Percentiles rank a stretch among this genome's conserved stretches.
Evolutionary conservation across 2,113 vertebrate species (phyloP).

Genomic region (Oxyura jamaicensis): DNA sequence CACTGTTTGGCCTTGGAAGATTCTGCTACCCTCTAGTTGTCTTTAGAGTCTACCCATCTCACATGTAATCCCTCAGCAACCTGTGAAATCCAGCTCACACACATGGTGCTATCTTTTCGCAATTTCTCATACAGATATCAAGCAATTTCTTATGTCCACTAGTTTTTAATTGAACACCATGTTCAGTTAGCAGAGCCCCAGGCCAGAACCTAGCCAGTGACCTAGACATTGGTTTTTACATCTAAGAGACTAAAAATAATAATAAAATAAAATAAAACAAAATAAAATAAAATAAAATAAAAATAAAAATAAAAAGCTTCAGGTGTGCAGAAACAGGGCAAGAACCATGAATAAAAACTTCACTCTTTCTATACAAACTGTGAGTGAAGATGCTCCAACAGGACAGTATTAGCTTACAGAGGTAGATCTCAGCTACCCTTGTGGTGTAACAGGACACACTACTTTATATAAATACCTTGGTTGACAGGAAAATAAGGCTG

Average conservation of each 20-base stretch:
- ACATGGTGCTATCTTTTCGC: background rate
- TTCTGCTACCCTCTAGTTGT: background rate
- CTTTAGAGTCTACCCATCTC: background rate
- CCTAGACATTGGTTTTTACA: background rate
- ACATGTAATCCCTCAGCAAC: background rate
- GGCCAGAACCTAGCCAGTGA: background rate
- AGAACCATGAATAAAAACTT: background rate
- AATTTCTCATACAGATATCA: background rate
- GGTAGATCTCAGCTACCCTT: background rate
- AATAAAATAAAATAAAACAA: too few species aligned
- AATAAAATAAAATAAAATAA: too few species aligned
- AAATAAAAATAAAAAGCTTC: background rate
- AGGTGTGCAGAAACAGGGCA: background rate
- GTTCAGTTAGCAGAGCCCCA: background rate
- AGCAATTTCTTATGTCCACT: background rate
- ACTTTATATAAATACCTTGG: background rate
- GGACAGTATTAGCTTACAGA: background rate
- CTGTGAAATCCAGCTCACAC: background rate
- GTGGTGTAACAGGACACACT: background rate
- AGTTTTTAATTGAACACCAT: background rate
- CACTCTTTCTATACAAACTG: background rate
- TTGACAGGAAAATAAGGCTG: background rate
- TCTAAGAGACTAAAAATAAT: background rate
- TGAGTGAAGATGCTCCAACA: background rate
- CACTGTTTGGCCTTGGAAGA: background rate